Evolutionary conservation across 2,113 vertebrate species (phyloP).

Genomic region (Colius striatus): DNA sequence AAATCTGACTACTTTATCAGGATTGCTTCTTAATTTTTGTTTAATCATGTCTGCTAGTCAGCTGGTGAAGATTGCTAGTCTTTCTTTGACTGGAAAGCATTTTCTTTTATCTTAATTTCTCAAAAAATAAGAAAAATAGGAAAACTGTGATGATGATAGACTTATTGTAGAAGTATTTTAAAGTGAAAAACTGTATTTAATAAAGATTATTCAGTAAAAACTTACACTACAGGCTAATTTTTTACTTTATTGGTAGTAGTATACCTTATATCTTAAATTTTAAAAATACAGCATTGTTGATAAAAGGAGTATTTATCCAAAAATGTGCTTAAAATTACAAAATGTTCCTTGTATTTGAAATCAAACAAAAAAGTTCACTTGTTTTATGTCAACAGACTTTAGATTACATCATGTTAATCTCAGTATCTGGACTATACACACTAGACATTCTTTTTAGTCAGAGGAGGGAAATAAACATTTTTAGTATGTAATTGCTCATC

Average conservation of each 20-base stretch:
- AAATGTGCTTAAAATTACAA: neutral
- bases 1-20: neutral
- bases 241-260: neutral
- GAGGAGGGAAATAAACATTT: neutral
- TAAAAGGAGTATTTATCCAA: neutral
- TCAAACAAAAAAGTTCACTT: neutral
- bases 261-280: neutral
- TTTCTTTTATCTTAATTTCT: neutral
- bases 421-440: too few relatives aligned
- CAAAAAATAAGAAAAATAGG: neutral
- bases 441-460: neutral
- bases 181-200: neutral
- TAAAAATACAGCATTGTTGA: neutral
- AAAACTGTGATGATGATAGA: neutral
- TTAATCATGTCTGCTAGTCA: neutral
- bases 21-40: neutral
- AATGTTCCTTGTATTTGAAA: neutral
- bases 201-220: neutral
- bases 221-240: neutral
- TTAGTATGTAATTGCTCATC: rapidly evolving
- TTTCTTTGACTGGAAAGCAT: neutral
- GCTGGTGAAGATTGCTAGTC: neutral
- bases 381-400: neutral
- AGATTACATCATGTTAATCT: neutral
- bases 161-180: neutral